Evolutionary conservation across 1,140 invertebrate genomes (phyloP), one percentile per base, ranked within the genome.

Genomic region (Drosophila willistoni): DNA sequence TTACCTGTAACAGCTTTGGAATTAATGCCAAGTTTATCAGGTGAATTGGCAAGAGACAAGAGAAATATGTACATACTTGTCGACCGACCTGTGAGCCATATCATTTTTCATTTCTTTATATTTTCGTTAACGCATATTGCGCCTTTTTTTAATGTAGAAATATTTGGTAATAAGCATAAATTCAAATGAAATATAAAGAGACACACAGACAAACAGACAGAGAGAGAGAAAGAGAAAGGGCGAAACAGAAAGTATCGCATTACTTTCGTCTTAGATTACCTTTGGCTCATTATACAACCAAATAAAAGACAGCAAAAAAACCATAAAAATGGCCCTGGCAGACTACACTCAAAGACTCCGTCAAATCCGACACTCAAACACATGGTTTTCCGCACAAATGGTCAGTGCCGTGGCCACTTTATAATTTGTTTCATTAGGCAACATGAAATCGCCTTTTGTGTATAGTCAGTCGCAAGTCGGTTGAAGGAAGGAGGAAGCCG

Each of bases 361-460:
- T 14, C 42, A 42, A 39, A 19, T 3, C 17, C 14, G 12, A 67
- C 61, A 61, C 62, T 25, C 67, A 39, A 65, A 70, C 74, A 51
- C 75, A 72, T 77, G 74, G 71, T 63, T 77, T 77, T 77, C 74
- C 75, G 74, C 68, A 69, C 67, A 64, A 73, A 81, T 73, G 60
- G 33, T 67, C 64, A 68, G 69, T 55, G 44, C 44, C 57, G 69
- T 77, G 83, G 83, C 72, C 83, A 87, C 79, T 83, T 51, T 87
- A 79, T 83, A 87, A 86, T 86, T 87, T 84, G 80, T 89, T 87
- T 87, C 85, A 90, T 90, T 87, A 84, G 80, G 66, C 77, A 70
- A 77, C 84, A 71, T 89, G 83, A 89, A 87, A 84, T 87, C 75
- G 84, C 71, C 80, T 87, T 89, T 89, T 82, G 59, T 63, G 44